Percentiles rank a stretch among this genome's conserved stretches.
Evolutionary conservation across 2,113 vertebrate genomes (phyloP).

Genomic region (Hemicordylus capensis): DNA sequence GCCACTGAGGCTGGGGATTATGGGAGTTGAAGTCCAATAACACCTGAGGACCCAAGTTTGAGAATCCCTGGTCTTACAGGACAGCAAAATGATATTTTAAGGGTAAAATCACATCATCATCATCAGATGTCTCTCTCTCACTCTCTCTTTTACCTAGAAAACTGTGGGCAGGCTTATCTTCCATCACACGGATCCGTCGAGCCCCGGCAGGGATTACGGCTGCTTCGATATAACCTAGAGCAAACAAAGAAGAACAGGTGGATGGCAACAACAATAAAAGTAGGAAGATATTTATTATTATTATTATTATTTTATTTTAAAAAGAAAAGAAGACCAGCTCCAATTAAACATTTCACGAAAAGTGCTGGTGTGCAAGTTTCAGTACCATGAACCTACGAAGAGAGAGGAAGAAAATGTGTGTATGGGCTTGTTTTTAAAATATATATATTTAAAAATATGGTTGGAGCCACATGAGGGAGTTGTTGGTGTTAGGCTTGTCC

Average conservation of each 20-base stretch:
- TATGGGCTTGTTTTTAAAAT: background rate
- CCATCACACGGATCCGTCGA: slow-evolving; percentile 92
- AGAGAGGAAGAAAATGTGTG: slow-evolving; percentile 12
- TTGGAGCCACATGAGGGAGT: background rate
- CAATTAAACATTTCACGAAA: slow-evolving; percentile 22
- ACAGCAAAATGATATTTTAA: slow-evolving; percentile 21
- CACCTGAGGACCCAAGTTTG: too few relatives aligned
- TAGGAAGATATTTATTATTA: too few relatives aligned
- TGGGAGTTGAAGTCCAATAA: too few relatives aligned
- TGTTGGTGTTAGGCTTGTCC: background rate
- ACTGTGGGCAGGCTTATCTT: slow-evolving; percentile 95
- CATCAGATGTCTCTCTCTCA: background rate
- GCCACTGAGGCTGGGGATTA: too few relatives aligned
- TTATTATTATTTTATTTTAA: background rate
- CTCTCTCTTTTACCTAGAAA: slow-evolving; percentile 89
- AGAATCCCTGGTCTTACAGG: background rate
- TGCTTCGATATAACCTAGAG: slow-evolving; percentile 93
- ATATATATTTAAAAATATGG: too few relatives aligned
- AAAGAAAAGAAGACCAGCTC: slow-evolving; percentile 20
- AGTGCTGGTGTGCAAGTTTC: background rate
- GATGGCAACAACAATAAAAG: slow-evolving; percentile 17
- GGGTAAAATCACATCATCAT: background rate
- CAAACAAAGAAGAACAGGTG: slow-evolving; percentile 35
- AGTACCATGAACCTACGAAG: slow-evolving; percentile 1
- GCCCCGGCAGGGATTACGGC: slow-evolving; percentile 92